phyloP scores from a whole-genome alignment of 1,140 invertebrate genomes.

The Sipha flava region DNA sequence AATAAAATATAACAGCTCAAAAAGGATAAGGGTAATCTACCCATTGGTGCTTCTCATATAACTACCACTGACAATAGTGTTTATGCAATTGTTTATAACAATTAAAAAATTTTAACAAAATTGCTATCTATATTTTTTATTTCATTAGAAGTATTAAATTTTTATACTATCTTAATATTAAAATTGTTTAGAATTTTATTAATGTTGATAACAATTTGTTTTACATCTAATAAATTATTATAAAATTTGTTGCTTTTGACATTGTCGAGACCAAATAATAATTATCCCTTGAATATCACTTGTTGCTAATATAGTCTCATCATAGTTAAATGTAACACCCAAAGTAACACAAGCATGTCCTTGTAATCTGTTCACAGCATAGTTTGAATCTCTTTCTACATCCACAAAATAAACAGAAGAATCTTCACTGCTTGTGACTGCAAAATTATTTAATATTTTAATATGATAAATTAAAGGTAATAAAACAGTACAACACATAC shows the following conservation, averaged over 20 bases:
- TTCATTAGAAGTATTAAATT: no score
- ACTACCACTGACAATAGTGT: no score
- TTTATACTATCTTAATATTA: no score
- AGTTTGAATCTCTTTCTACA: constrained; percentile 56
- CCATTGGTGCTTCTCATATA: no score
- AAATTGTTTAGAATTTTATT: no score
- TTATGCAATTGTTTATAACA: no score
- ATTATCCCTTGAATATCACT: constrained; percentile 75
- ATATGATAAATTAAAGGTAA: neutral
- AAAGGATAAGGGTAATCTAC: no score
- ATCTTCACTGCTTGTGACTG: constrained; percentile 78
- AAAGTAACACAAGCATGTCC: constrained; percentile 73
- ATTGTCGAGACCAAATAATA: constrained; percentile 66
- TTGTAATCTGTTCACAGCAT: constrained; percentile 74
- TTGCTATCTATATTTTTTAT: no score
- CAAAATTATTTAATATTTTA: constrained; percentile 39
- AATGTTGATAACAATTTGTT: no score
- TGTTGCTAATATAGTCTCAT: constrained; percentile 77
- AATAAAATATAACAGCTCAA: no score
- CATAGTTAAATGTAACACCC: constrained; percentile 79
- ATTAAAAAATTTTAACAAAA: no score
- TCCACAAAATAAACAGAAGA: constrained; percentile 77
- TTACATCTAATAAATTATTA: no score
- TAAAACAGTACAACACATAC: constrained; percentile 44
- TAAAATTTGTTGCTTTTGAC: neutral